phyloP scores from a whole-genome alignment of 2,113 vertebrate genomes.

The Ceyx melanurus region DNA sequence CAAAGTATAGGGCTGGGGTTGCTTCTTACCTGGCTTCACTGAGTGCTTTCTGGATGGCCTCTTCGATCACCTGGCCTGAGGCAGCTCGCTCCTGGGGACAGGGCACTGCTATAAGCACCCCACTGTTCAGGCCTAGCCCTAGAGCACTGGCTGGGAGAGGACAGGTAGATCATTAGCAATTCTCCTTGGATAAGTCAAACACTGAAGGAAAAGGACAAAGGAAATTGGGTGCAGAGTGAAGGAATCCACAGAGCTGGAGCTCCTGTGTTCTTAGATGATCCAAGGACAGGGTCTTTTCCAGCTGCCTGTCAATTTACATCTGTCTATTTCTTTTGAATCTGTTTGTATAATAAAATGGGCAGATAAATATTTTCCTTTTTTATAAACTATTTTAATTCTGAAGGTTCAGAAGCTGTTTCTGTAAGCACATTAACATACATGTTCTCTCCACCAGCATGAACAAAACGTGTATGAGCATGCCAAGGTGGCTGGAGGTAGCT shows the following conservation, averaged over 20 bases:
- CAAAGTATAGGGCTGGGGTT: background rate
- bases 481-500: background rate
- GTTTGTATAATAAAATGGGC: background rate
- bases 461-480: background rate
- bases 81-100: constrained; percentile 81
- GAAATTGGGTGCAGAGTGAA: background rate
- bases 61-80: constrained; percentile 78
- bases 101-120: constrained; percentile 86
- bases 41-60: constrained; percentile 81
- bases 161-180: background rate
- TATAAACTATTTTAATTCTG: background rate
- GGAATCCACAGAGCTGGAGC: background rate
- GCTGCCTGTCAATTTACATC: background rate
- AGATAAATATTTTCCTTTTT: background rate
- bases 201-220: background rate
- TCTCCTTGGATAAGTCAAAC: background rate
- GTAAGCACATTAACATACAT: background rate
- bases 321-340: background rate
- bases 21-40: constrained; percentile 77
- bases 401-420: background rate
- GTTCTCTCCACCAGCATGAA: background rate
- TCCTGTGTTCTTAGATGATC: background rate
- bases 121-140: constrained; percentile 80
- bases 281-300: background rate
- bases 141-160: constrained; percentile 69